Evolutionary conservation across 2,888 invertebrate species (phyloP), one percentile per base, ranked within the genome.

Genomic region (Zele albiditarsus): DNA sequence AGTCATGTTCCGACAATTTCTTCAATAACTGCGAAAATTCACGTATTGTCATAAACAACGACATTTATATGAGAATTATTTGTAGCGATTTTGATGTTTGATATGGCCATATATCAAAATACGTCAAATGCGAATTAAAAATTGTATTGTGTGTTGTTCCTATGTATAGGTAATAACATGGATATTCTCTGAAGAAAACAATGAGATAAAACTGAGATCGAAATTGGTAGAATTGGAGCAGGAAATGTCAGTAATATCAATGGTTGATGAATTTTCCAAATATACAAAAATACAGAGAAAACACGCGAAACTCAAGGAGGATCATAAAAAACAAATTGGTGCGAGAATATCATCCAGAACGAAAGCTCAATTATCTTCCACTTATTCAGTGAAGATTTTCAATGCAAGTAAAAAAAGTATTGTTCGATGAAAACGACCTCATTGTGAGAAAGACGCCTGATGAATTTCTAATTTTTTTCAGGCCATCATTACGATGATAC

Each of bases 211-310:
- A 25, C 10, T 87, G n/a, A 81, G 83, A n/a, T 77, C 74, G 6
- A 83, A 87, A 53, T 72, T 88, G 33, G 77, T 76, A 25, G 75
- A 74, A 46, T 74, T 89, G 16, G 87, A 86, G 78, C 80, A 81
- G 42, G 84, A 89, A 82, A 87, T 89, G 85, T 76, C 80, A 27
- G 79, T 78, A 23, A 84, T 89, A 73, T 89, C 89, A 12, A 88
- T 89, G 80, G 85, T 88, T 0, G 88, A 90, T 81, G 89, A 90
- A 78, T 90, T 90, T 84, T 83, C 90, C 12, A 90, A 85, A 73
- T 88, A 89, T 78, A 88, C 89, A 6, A 89, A 87, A 80, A 83
- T 90, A 20, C 88, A 89, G 78, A 81, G 90, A 73, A 87, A 82
- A 77, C 86, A 84, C 70, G 88, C 83, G 53, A 86, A 87, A 80